Conservation (phyloP, 2,888 invertebrate genomes). For the Lepas anatifera region DNA sequence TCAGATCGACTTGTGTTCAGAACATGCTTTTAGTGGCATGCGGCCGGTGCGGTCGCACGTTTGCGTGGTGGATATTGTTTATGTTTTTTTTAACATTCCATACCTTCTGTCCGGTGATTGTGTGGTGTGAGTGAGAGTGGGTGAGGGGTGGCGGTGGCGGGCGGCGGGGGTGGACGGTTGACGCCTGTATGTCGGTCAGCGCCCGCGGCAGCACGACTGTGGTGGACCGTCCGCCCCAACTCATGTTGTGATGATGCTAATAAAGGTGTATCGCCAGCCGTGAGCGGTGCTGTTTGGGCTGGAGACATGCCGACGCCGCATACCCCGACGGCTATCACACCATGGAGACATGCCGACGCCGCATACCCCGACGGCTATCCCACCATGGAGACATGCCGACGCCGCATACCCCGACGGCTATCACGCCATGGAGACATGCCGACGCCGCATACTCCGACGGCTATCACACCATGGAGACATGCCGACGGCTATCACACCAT, state of each 20-base stretch:
- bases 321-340: too few species aligned
- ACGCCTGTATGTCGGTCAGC: not conserved
- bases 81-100: constrained; percentile 7
- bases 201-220: not conserved
- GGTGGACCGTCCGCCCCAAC: not conserved
- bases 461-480: too few species aligned
- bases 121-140: not conserved
- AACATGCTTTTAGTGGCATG: not conserved
- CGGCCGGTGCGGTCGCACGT: not conserved
- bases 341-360: too few species aligned
- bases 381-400: too few species aligned
- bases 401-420: too few species aligned
- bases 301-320: too few species aligned
- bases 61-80: not conserved
- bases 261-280: not conserved
- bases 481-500: too few species aligned
- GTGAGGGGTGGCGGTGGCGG: not conserved
- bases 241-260: not conserved
- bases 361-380: too few species aligned
- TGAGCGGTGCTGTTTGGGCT: too few species aligned
- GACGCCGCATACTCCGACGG: too few species aligned
- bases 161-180: not conserved
- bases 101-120: not conserved
- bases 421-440: too few species aligned
- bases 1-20: constrained; percentile 10